These are phyloP conservation scores for Maconellicoccus hirsutus DNA, from an alignment of 1,140 invertebrate species.

Conservation along the genomic window DNA sequence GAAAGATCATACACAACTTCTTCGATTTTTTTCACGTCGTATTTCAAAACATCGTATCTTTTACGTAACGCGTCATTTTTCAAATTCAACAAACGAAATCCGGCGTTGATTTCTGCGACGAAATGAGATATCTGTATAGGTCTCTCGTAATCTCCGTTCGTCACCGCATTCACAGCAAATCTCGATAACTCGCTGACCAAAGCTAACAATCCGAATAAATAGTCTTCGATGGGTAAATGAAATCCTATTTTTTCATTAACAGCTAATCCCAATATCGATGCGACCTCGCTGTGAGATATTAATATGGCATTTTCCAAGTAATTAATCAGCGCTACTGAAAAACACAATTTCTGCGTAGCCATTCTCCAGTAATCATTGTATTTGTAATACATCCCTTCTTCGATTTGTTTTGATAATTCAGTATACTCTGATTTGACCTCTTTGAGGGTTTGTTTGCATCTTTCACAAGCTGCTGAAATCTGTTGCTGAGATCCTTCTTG, in stretches of 20 bases:
- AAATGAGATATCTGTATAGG: conserved; percentile 76
- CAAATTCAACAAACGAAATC: conserved; percentile 74
- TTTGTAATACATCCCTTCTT: conserved; percentile 47
- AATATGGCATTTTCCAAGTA: conserved; percentile 68
- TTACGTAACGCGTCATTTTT: conserved; percentile 84
- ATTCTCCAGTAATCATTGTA: conserved; percentile 74
- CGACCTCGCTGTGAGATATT: conserved; percentile 57
- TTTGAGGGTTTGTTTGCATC: conserved; percentile 37
- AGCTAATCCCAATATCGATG: conserved; percentile 58
- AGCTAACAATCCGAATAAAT: conserved; percentile 67
- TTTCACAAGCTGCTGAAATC: conserved; percentile 34
- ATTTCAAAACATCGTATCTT: conserved; percentile 80
- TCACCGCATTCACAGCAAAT: conserved; percentile 78
- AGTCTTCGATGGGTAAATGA: conserved; percentile 83
- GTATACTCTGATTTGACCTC: conserved; percentile 43
- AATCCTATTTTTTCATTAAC: conserved; percentile 54
- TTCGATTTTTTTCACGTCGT: conserved; percentile 88
- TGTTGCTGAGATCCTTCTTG: conserved; percentile 43
- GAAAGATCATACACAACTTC: conserved; percentile 88
- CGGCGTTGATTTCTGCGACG: conserved; percentile 72
- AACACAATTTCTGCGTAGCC: conserved; percentile 66
- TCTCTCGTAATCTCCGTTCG: conserved; percentile 64
- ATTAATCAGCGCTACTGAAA: conserved; percentile 58
- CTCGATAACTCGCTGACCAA: conserved; percentile 72
- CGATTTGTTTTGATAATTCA: conserved; percentile 49